A percentile compares a stretch with the other conserved stretches of the same genome.
Conservation (phyloP, 2,888 invertebrate genomes). For the Diploptera punctata region DNA sequence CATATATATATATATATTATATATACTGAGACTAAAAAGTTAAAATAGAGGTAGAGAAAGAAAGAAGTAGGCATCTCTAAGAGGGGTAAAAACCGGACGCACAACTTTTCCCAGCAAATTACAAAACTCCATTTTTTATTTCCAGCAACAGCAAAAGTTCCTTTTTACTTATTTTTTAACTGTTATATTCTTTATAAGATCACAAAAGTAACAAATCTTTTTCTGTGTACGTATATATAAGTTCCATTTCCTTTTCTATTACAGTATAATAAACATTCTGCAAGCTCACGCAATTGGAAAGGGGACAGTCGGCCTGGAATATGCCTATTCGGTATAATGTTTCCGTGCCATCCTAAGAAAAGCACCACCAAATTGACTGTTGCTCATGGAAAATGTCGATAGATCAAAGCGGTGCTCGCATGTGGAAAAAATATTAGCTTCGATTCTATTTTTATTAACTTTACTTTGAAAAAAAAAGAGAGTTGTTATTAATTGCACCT, state of each 20-base stretch:
- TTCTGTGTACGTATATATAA: slow-evolving; percentile 20
- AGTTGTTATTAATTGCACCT: background rate
- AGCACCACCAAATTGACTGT: background rate
- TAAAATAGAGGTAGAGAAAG: slow-evolving; percentile 4
- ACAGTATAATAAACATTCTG: slow-evolving; percentile 34
- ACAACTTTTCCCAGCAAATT: slow-evolving; percentile 27
- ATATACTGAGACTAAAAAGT: background rate
- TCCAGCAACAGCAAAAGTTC: slow-evolving; percentile 3
- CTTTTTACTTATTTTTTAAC: background rate
- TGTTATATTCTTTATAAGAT: slow-evolving; percentile 26
- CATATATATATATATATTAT: too few relatives aligned
- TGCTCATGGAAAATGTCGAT: background rate
- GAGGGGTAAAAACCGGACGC: background rate
- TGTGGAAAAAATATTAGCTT: background rate
- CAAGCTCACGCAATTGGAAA: slow-evolving; percentile 32
- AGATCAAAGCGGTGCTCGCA: background rate
- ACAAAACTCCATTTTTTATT: slow-evolving; percentile 28
- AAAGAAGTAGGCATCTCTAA: background rate
- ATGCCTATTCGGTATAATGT: background rate
- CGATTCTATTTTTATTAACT: slow-evolving; percentile 1
- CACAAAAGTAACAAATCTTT: slow-evolving; percentile 36
- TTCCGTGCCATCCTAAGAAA: slow-evolving; percentile 4
- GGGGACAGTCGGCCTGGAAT: background rate
- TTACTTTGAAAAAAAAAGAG: background rate
- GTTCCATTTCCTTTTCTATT: slow-evolving; percentile 33